Conservation (phyloP, 2,888 invertebrate genomes). For the Onthophagus sagittarius region DNA sequence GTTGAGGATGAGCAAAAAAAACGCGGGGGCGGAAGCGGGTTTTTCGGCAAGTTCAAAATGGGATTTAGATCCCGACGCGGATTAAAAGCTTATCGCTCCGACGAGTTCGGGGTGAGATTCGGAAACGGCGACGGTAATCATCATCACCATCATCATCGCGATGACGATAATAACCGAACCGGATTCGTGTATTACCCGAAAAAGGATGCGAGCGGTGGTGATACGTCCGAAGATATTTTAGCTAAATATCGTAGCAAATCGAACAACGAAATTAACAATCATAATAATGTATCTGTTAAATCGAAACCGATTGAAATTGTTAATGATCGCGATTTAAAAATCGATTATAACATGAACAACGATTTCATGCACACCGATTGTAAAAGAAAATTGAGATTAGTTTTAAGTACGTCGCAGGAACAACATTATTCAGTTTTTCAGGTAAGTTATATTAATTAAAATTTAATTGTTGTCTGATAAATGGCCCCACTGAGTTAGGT, state of each 20-base stretch:
- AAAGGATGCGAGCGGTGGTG: conserved; percentile 39
- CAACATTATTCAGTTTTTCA: conserved; percentile 55
- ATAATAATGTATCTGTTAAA: background rate
- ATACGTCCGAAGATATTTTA: conserved; percentile 87
- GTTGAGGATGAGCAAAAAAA: conserved; percentile 55
- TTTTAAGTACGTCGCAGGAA: conserved; percentile 83
- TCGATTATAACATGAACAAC: conserved; percentile 55
- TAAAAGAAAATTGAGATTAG: conserved; percentile 86
- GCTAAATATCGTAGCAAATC: conserved; percentile 75
- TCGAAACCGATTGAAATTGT: conserved; percentile 23
- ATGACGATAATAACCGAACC: conserved; percentile 20
- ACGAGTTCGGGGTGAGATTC: conserved; percentile 44
- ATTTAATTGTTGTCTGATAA: too few species aligned
- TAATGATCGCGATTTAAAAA: conserved; percentile 48
- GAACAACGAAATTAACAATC: conserved; percentile 24
- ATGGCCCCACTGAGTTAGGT: too few species aligned
- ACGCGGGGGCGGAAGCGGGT: conserved; percentile 53
- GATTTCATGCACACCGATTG: conserved; percentile 63
- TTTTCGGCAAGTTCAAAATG: conserved; percentile 66
- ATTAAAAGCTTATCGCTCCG: conserved; percentile 50
- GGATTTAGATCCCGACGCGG: conserved; percentile 62
- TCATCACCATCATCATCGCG: conserved; percentile 15
- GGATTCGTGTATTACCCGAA: conserved; percentile 14
- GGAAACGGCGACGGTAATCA: conserved; percentile 27
- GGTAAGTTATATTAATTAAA: too few species aligned